A percentile compares a stretch with the other conserved stretches of the same genome.
Conservation (phyloP, 1,140 invertebrate genomes). For the Drosophila parvula region DNA sequence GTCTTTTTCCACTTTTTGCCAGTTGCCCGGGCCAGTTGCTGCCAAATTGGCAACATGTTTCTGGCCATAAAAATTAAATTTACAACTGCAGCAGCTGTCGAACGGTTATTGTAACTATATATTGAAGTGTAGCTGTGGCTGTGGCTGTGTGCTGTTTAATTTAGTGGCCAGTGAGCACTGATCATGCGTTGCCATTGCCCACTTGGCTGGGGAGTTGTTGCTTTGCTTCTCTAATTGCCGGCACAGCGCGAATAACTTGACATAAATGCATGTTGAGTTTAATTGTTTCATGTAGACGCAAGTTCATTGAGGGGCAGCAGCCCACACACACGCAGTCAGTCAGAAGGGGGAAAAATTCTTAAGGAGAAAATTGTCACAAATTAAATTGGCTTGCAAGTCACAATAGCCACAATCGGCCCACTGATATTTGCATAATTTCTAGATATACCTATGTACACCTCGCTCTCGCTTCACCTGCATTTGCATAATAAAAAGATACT, state of each 20-base stretch:
- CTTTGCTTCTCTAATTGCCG: slow-evolving; percentile 67
- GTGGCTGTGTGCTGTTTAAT: slow-evolving; percentile 39
- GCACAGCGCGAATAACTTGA: slow-evolving; percentile 76
- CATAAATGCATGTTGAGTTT: slow-evolving; percentile 81
- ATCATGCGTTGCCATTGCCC: slow-evolving; percentile 32
- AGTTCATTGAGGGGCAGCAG: slow-evolving; percentile 53
- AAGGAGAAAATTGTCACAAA: slow-evolving; percentile 68
- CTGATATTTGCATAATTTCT: slow-evolving; percentile 75
- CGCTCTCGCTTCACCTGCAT: slow-evolving; percentile 18
- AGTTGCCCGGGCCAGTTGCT: slow-evolving; percentile 56
- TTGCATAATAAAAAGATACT: slow-evolving; percentile 59
- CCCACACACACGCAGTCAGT: slow-evolving; percentile 54
- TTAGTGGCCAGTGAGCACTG: slow-evolving; percentile 65
- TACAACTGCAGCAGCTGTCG: slow-evolving; percentile 78
- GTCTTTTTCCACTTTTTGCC: slow-evolving; percentile 17
- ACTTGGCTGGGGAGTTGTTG: slow-evolving; percentile 16
- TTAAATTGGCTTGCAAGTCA: slow-evolving; percentile 68
- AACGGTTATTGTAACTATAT: slow-evolving; percentile 32
- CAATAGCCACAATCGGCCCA: slow-evolving; percentile 60
- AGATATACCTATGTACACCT: slow-evolving; percentile 53
- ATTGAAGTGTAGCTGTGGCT: slow-evolving; percentile 31
- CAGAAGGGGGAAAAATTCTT: slow-evolving; percentile 15
- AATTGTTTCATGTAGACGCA: slow-evolving; percentile 78
- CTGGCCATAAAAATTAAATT: slow-evolving; percentile 78
- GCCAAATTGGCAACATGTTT: slow-evolving; percentile 75